Percentiles rank a stretch among this genome's conserved stretches.
These are phyloP conservation scores for Diarsia mendica DNA, from an alignment of 2,888 invertebrate species.

Conservation along the genomic window DNA sequence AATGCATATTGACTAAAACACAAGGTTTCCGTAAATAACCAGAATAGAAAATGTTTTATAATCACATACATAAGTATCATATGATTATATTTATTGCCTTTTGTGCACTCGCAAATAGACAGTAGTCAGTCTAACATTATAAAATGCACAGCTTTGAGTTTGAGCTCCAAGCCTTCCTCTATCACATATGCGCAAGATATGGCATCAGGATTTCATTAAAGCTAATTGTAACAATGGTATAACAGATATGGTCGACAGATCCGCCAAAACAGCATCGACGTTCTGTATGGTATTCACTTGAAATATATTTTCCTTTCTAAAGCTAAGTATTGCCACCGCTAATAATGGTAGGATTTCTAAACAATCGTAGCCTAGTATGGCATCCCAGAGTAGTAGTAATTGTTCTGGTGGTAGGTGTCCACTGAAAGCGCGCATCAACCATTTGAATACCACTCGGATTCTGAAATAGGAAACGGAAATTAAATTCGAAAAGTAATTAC, in stretches of 20 bases:
- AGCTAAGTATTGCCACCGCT: constrained; percentile 95
- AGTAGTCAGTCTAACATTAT: not conserved
- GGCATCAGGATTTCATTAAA: constrained; percentile 89
- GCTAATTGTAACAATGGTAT: constrained; percentile 95
- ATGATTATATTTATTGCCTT: not conserved
- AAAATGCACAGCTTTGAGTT: constrained; percentile 13
- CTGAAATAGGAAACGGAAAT: constrained; percentile 85
- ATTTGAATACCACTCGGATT: constrained; percentile 97
- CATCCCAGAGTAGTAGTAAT: constrained; percentile 97
- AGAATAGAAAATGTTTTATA: constrained; percentile 14
- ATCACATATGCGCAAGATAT: constrained; percentile 56
- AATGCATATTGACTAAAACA: not conserved
- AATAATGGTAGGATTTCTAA: constrained; percentile 96
- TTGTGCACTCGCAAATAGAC: constrained; percentile 9
- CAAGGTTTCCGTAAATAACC: constrained; percentile 5
- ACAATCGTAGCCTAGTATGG: constrained; percentile 97
- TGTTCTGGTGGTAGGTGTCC: constrained; percentile 98
- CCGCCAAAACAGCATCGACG: constrained; percentile 96
- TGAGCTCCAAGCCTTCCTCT: constrained; percentile 27
- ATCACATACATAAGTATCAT: not conserved
- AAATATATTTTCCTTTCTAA: constrained; percentile 96
- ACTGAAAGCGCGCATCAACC: constrained; percentile 98
- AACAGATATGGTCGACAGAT: constrained; percentile 96
- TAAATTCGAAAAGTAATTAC: not conserved
- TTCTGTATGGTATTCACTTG: constrained; percentile 93